phyloP scores from a whole-genome alignment of 2,113 vertebrate species.

The Coracopsis vasa region DNA sequence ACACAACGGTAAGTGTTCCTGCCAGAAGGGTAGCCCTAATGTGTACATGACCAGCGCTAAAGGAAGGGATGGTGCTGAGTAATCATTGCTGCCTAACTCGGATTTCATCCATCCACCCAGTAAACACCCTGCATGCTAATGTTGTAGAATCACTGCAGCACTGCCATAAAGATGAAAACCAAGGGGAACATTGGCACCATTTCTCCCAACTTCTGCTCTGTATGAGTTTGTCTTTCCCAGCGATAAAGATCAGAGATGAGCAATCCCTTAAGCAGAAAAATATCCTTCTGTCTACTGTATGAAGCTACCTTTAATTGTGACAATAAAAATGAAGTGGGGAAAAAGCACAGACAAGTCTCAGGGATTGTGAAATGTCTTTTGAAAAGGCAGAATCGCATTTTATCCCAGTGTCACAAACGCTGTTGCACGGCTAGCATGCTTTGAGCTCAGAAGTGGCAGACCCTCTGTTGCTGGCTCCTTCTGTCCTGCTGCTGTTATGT shows the following conservation, averaged over 20 bases:
- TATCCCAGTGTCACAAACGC: neutral
- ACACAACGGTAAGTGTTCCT: neutral
- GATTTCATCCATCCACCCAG: neutral
- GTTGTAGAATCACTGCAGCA: constrained; percentile 8
- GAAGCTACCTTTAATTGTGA: neutral
- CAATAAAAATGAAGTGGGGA: neutral
- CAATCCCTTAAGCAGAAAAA: neutral
- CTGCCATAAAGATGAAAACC: neutral
- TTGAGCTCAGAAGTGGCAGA: neutral
- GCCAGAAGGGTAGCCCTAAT: neutral
- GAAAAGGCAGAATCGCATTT: neutral
- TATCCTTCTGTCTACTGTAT: neutral
- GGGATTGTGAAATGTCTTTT: neutral
- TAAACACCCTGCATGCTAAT: constrained; percentile 28
- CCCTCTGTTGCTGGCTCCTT: neutral
- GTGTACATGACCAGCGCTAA: neutral
- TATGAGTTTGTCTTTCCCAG: neutral
- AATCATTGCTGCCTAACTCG: constrained; percentile 3
- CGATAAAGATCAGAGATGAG: neutral
- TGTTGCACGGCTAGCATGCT: neutral
- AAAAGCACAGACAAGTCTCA: neutral
- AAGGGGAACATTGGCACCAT: neutral
- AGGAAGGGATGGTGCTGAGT: neutral
- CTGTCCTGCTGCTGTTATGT: constrained; percentile 21
- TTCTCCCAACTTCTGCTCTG: neutral